These are phyloP conservation scores for Leptogaster cylindrica DNA, from an alignment of 2,888 invertebrate species.

Conservation along the genomic window DNA sequence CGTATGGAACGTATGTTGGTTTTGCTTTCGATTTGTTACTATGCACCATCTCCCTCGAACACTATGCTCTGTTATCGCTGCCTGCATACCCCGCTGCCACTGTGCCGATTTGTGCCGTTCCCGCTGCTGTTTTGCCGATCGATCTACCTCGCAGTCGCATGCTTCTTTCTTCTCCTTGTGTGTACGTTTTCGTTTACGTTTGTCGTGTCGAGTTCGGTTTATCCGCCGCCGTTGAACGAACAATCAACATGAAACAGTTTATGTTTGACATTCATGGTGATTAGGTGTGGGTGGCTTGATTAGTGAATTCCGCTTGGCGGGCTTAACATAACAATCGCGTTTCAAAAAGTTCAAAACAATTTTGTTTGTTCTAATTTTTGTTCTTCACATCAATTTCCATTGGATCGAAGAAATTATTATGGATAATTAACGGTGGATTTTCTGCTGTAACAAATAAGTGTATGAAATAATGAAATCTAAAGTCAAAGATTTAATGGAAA, in stretches of 20 bases:
- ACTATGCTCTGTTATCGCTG: not conserved
- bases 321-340: conserved; percentile 24
- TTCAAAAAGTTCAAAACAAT: not conserved
- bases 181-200: conserved; percentile 32
- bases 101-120: not conserved
- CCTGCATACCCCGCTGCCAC: not conserved
- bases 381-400: too few relatives aligned
- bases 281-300: conserved; percentile 39
- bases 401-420: too few relatives aligned
- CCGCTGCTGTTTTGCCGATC: not conserved
- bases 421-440: too few relatives aligned
- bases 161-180: conserved; percentile 8
- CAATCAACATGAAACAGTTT: conserved; percentile 40
- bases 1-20: conserved; percentile 16
- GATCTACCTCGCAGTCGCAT: not conserved
- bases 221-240: conserved; percentile 37
- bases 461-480: too few relatives aligned
- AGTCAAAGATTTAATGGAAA: too few relatives aligned
- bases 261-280: conserved; percentile 40
- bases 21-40: conserved; percentile 16
- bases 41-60: too few relatives aligned
- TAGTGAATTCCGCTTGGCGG: conserved; percentile 18
- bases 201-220: conserved; percentile 31
- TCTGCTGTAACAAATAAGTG: too few relatives aligned
- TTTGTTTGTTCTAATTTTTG: too few relatives aligned